Evolutionary conservation across 2,113 vertebrate species (phyloP).

Genomic region (Siniperca knerii): DNA sequence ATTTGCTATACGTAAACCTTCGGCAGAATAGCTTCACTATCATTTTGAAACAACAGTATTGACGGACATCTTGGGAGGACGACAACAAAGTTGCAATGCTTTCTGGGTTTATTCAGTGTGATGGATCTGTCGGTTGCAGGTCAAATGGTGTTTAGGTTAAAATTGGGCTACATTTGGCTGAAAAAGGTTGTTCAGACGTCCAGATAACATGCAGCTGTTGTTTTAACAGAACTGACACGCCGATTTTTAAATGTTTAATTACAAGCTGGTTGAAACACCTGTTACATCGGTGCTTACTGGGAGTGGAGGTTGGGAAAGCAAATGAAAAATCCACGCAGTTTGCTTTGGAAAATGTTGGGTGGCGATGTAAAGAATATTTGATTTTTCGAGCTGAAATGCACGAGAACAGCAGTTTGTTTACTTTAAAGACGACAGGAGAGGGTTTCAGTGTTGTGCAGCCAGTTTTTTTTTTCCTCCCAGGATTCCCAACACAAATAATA

Average conservation of each 20-base stretch:
- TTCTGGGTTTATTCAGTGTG: no score
- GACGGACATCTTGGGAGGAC: no score
- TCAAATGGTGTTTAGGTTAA: no score
- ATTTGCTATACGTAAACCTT: no score
- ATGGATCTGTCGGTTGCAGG: no score
- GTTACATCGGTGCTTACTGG: neutral
- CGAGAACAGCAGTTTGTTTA: neutral
- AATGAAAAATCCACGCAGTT: neutral
- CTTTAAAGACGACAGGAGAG: conserved; percentile 2
- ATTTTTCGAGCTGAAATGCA: neutral
- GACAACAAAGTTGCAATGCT: no score
- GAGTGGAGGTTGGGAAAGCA: neutral
- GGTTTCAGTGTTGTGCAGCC: neutral
- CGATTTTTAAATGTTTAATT: neutral
- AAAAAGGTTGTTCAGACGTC: neutral
- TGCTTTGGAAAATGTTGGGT: neutral
- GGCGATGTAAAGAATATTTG: neutral
- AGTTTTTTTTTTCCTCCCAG: neutral
- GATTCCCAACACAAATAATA: neutral
- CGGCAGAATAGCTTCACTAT: no score
- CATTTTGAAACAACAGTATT: no score
- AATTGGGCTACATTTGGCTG: neutral
- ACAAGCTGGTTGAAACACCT: neutral
- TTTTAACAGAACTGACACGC: no score
- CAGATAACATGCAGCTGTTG: neutral